Conservation (phyloP, 2,797 vertebrate genomes). For the Falco biarmicus region DNA sequence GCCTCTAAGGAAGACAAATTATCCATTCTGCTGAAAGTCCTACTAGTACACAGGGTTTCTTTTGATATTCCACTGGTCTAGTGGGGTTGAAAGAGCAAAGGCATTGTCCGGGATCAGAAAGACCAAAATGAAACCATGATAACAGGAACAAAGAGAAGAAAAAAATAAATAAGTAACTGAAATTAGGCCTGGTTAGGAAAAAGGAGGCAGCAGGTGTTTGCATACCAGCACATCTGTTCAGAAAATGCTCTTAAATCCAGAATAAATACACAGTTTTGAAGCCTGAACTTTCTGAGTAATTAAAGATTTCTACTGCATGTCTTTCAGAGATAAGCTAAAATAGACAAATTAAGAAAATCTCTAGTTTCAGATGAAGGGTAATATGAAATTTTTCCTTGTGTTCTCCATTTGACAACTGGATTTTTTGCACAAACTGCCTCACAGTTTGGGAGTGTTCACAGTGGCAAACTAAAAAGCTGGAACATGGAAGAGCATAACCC, state of each 20-base stretch:
- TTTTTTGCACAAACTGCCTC: not conserved
- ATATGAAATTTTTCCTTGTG: not conserved
- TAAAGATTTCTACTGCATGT: slow-evolving; percentile 55
- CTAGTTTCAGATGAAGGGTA: not conserved
- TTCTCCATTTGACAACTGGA: not conserved
- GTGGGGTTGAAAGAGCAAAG: not conserved
- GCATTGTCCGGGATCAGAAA: not conserved
- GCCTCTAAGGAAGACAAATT: not conserved
- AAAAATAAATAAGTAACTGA: not conserved
- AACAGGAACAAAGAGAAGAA: not conserved
- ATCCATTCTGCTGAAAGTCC: not conserved
- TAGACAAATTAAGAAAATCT: not conserved
- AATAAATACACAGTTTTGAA: slow-evolving; percentile 69
- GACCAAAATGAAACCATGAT: not conserved
- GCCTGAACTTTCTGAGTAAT: slow-evolving; percentile 71
- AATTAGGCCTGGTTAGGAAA: slow-evolving; percentile 13
- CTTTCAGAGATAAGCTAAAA: slow-evolving; percentile 19
- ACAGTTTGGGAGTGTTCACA: not conserved
- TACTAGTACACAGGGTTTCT: not conserved
- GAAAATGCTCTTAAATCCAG: slow-evolving; percentile 60
- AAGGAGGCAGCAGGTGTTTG: slow-evolving; percentile 61
- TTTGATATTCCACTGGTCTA: not conserved
- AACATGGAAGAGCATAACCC: not conserved
- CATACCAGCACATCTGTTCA: slow-evolving; percentile 46
- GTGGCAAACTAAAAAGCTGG: not conserved